Conservation (phyloP, 2,888 invertebrate genomes). For the Eupithecia insigniata region DNA sequence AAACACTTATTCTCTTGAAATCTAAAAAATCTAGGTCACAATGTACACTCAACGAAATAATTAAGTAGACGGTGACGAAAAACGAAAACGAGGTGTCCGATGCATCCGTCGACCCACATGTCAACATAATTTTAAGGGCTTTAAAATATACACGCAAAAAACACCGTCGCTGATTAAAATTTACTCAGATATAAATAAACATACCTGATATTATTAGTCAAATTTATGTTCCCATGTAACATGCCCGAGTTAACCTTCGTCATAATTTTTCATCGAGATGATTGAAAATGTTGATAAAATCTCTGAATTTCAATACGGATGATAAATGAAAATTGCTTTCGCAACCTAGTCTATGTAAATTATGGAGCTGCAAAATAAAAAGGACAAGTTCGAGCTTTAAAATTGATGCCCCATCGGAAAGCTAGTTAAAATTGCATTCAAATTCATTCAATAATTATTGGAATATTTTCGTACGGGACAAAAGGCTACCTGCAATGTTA, state of each 20-base stretch:
- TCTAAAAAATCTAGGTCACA: slow-evolving; percentile 53
- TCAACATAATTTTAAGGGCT: slow-evolving; percentile 43
- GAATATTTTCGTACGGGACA: slow-evolving; percentile 43
- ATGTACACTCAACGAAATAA: slow-evolving; percentile 47
- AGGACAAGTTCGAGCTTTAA: slow-evolving; percentile 22
- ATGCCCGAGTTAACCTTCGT: slow-evolving; percentile 29
- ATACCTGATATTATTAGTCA: slow-evolving; percentile 39
- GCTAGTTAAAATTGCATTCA: slow-evolving; percentile 42
- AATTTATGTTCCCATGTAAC: slow-evolving; percentile 30
- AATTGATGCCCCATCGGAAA: slow-evolving; percentile 36
- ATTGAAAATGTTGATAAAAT: slow-evolving; percentile 42
- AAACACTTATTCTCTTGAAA: slow-evolving; percentile 45
- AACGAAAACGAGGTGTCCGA: slow-evolving; percentile 42
- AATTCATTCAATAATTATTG: slow-evolving; percentile 47
- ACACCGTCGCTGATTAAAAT: slow-evolving; percentile 33
- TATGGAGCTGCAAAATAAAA: slow-evolving; percentile 23
- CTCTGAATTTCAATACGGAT: slow-evolving; percentile 37
- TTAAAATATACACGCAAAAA: slow-evolving; percentile 28
- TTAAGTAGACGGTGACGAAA: slow-evolving; percentile 45
- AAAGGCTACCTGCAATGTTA: slow-evolving; percentile 40
- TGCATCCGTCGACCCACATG: slow-evolving; percentile 46
- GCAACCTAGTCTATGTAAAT: slow-evolving; percentile 37
- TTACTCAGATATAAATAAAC: slow-evolving; percentile 39
- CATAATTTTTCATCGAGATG: slow-evolving; percentile 38
- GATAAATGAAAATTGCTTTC: slow-evolving; percentile 39